phyloP scores from a whole-genome alignment of 2,797 vertebrate species.

The Hozukius guyotensis region DNA sequence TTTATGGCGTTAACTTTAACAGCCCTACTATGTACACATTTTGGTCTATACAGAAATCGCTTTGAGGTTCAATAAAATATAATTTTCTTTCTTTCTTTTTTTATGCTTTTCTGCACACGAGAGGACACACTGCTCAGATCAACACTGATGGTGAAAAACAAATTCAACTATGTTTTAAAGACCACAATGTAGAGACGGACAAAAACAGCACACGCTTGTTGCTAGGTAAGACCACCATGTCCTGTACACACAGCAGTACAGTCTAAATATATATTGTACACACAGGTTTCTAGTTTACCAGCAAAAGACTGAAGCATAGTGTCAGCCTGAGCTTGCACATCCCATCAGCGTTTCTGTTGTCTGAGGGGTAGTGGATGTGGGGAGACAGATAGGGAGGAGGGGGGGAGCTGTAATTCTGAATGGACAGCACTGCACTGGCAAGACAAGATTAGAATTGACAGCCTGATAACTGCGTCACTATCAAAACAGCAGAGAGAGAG shows the following conservation, averaged over 20 bases:
- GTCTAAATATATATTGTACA: constrained; percentile 52
- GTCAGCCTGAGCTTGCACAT: constrained; percentile 61
- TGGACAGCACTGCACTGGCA: constrained; percentile 77
- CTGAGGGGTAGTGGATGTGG: constrained; percentile 35
- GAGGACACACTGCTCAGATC: neutral
- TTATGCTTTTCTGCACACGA: neutral
- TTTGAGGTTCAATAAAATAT: neutral
- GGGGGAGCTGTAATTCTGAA: constrained; percentile 76
- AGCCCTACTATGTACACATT: neutral
- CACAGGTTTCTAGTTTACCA: constrained; percentile 55
- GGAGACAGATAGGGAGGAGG: constrained; percentile 35
- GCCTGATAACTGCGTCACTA: constrained; percentile 81
- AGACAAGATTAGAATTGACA: constrained; percentile 84
- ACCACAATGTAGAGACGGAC: neutral
- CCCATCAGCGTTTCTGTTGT: constrained; percentile 73
- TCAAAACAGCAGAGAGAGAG: constrained; percentile 73
- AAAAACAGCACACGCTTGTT: constrained; percentile 22
- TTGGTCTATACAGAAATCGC: neutral
- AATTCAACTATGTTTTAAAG: neutral
- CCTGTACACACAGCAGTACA: constrained; percentile 9
- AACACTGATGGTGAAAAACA: neutral
- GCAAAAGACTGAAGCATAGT: constrained; percentile 57
- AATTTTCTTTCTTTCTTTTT: neutral
- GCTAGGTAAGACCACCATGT: constrained; percentile 22
- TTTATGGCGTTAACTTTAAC: too few relatives aligned